Conservation (phyloP, 2,888 invertebrate species). For the Macrosiphum euphorbiae region DNA sequence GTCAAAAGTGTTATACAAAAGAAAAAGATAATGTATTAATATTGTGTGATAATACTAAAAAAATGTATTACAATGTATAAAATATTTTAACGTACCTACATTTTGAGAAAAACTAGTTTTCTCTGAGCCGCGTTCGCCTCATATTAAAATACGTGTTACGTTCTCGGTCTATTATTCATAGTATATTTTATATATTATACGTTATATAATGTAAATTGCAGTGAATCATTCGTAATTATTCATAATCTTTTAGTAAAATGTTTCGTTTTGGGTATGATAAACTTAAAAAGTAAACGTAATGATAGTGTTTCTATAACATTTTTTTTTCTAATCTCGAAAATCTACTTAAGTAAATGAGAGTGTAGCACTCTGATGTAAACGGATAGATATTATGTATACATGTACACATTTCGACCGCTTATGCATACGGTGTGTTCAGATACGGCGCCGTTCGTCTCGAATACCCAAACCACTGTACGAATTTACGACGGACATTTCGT, state of each 20-base stretch:
- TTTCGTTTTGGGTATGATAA: background rate
- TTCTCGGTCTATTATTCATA: background rate
- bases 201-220: background rate
- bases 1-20: background rate
- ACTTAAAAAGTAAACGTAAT: background rate
- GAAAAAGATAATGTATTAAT: background rate
- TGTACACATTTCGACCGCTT: background rate
- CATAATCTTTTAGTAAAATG: background rate
- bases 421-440: background rate
- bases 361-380: background rate
- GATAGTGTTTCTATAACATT: background rate
- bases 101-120: background rate
- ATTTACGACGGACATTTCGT: background rate
- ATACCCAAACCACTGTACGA: background rate
- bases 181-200: no score
- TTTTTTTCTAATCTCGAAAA: no score
- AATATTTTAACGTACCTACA: background rate
- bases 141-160: background rate
- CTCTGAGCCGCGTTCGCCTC: background rate
- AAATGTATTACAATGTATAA: background rate
- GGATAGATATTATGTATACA: background rate
- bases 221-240: background rate
- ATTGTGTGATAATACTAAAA: background rate
- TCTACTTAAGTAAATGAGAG: no score
- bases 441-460: constrained; percentile 24